Evolutionary conservation across 2,888 invertebrate species (phyloP), one percentile per base, ranked within the genome.

Genomic region (Scaptomyza polygonia): DNA sequence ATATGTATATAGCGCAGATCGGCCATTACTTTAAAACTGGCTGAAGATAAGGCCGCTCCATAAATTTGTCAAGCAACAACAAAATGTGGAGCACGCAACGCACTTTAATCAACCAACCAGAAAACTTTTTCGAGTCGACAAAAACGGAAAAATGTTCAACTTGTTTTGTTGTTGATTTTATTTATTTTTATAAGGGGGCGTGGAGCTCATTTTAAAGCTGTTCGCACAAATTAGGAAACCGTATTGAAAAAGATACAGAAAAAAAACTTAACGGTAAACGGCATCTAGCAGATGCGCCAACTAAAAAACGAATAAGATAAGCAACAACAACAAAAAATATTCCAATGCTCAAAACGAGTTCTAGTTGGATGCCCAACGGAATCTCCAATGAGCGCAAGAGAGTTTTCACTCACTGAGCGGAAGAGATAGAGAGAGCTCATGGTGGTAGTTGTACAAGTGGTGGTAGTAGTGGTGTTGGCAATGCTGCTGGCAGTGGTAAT

Each of bases 41-140:
- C 39, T 9, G 14, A 27, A 70, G 67, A 71, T 58, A 74, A 67
- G 57, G 21, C 9, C 40, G n/a, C 7, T 30, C 18, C 14, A 42
- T 40, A 53, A 55, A 36, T 45, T 53, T 30, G 43, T 59, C 42
- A 45, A 58, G 32, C 29, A 55, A 42, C 8, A 29, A 36, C 30
- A 25, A 48, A 49, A 76, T 51, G 52, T 76, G 48, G 65, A 66
- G 44, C 63, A 67, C 54, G 55, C 16, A 39, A 69, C 77, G 73
- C 74, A 80, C 82, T 88, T 79, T 81, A 85, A 87, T 75, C 77
- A 78, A 65, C 89, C 89, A 89, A 88, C 89, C 88, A 89, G 80
- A 86, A 79, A 74, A 72, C 63, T 56, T 36, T 69, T 40, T 21
- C 30, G 53, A 42, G 43, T 42, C 44, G 14, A 47, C 47, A 47